Conservation (phyloP, 2,888 invertebrate species). For the Perithous albicinctus region DNA sequence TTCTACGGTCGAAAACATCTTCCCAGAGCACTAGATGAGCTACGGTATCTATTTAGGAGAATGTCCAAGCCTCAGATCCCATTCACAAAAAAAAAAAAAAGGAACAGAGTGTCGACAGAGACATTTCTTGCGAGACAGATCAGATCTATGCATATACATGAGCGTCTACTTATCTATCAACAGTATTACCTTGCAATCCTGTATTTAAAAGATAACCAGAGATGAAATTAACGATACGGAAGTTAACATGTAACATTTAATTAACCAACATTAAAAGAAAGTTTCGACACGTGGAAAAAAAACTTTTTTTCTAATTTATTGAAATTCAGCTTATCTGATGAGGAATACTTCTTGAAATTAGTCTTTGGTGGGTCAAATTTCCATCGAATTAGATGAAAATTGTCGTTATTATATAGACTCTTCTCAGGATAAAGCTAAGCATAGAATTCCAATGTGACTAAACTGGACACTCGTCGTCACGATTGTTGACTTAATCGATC, state of each 20-base stretch:
- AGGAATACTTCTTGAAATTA: background rate
- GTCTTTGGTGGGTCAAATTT: background rate
- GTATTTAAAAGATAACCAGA: background rate
- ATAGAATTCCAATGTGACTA: conserved; percentile 33
- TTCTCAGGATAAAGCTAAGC: background rate
- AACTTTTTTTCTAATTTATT: no score
- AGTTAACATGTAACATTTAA: background rate
- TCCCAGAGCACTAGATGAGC: background rate
- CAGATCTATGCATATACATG: conserved; percentile 4
- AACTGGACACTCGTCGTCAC: conserved; percentile 29
- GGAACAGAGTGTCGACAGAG: background rate
- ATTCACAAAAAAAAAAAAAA: background rate
- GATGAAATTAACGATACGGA: background rate
- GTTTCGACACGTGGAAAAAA: background rate
- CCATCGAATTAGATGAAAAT: background rate
- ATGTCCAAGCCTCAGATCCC: background rate
- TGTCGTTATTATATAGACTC: background rate
- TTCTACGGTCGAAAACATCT: background rate
- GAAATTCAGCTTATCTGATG: background rate
- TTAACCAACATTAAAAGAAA: background rate
- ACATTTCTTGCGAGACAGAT: background rate
- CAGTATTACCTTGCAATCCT: background rate
- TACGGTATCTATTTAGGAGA: no score
- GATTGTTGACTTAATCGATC: conserved; percentile 62
- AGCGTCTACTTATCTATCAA: background rate